phyloP scores from a whole-genome alignment of 1,140 invertebrate genomes.

The Lasioglossum albipes region DNA sequence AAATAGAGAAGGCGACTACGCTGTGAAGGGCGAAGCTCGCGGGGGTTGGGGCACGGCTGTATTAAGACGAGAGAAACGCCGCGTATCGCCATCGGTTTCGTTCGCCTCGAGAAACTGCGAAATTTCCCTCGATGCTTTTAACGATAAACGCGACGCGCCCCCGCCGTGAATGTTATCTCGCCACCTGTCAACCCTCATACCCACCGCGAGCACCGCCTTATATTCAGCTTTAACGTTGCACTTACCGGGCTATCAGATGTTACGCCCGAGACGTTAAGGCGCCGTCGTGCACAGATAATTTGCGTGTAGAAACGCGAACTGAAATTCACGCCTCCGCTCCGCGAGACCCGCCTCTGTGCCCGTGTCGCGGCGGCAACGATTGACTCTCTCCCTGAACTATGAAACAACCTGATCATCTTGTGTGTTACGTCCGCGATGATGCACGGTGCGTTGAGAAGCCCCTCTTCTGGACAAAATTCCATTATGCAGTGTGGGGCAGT shows the following conservation, averaged over 20 bases:
- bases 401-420: no score
- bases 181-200: slow-evolving; percentile 63
- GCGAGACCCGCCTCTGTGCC: not conserved
- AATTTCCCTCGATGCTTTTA: slow-evolving; percentile 69
- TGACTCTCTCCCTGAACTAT: no score
- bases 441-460: no score
- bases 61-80: slow-evolving; percentile 34
- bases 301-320: slow-evolving; percentile 29
- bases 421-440: no score
- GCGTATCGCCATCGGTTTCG: slow-evolving; percentile 47
- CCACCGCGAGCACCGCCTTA: slow-evolving; percentile 55
- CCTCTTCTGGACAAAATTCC: no score
- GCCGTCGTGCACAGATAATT: slow-evolving; percentile 47
- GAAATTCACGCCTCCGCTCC: slow-evolving; percentile 31
- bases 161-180: slow-evolving; percentile 65
- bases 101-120: slow-evolving; percentile 54
- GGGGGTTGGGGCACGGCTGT: not conserved
- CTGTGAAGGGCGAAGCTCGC: slow-evolving; percentile 12
- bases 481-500: not conserved
- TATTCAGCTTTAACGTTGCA: slow-evolving; percentile 66
- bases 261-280: slow-evolving; percentile 58
- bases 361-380: not conserved
- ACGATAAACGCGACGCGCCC: slow-evolving; percentile 61
- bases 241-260: slow-evolving; percentile 67
- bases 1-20: not conserved